Percentiles rank a stretch among this genome's conserved stretches.
These are phyloP conservation scores for Drosophila bunnanda DNA, from an alignment of 2,888 invertebrate species.

Conservation along the genomic window DNA sequence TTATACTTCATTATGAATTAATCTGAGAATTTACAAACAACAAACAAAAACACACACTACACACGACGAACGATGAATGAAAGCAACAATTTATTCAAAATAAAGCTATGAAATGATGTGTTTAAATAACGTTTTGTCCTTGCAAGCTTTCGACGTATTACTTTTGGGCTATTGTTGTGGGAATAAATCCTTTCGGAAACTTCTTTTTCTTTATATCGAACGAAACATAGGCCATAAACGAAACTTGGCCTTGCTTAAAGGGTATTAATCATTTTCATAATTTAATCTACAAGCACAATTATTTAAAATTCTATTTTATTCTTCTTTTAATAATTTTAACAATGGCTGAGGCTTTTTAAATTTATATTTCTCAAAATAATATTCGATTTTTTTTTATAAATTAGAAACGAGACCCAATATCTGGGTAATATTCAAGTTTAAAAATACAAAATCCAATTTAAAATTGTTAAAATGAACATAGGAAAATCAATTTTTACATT, in stretches of 20 bases:
- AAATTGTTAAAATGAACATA: not conserved
- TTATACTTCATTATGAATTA: slow-evolving; percentile 77
- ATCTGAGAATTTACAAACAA: slow-evolving; percentile 69
- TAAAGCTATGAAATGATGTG: slow-evolving; percentile 80
- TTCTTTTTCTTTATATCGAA: too few species aligned
- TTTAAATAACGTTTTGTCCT: slow-evolving; percentile 54
- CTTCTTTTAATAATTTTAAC: not conserved
- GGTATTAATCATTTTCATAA: too few species aligned
- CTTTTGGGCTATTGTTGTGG: not conserved
- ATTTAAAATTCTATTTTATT: not conserved
- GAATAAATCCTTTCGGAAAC: too few species aligned
- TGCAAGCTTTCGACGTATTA: not conserved
- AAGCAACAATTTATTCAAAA: slow-evolving; percentile 75
- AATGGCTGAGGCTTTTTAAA: not conserved
- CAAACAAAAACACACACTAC: slow-evolving; percentile 40
- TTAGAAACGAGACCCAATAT: not conserved
- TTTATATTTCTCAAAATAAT: not conserved
- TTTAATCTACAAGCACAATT: not conserved
- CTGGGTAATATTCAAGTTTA: not conserved
- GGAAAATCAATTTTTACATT: not conserved
- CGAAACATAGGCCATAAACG: too few species aligned
- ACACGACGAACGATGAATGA: slow-evolving; percentile 46
- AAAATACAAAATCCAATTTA: not conserved
- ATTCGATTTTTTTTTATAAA: not conserved
- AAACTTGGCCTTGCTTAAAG: too few species aligned